Base-by-base conservation (phyloP, 2,888 invertebrate species). In the Emmelina monodactyla region DNA sequence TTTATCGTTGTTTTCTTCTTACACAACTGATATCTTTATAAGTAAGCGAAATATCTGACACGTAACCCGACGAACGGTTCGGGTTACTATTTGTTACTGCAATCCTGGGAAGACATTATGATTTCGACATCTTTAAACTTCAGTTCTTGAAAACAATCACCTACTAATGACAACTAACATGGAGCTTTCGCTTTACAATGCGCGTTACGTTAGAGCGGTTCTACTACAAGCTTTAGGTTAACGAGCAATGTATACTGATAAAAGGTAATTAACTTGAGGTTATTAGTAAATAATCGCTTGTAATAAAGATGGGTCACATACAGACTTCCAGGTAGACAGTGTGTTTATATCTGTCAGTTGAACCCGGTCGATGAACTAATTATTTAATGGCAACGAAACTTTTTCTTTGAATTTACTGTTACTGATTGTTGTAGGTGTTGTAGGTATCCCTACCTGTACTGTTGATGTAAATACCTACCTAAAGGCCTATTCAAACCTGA, bases 31-130 rank as follows among this genome's bases (percentile, higher is more conserved):
- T 39, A 39, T 46, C 44, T 43, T 45, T 25, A 25, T 25, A 25
- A 25, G 25, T 25, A 25, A 10, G 38, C 40, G 47, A 52, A 55
- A 53, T 55, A 48, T 46, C 43, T 47, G 48, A 44, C 40, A 53
- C 55, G 65, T 62, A 65, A 71, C 53, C 41, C 46, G 66, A 65
- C 55, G 49, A 54, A 46, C 53, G 66, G 56, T 58, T 68, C 65
- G 50, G 58, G 61, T 75, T 66, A 61, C 71, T 55, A 55, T n/a
- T n/a, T 44, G 53, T 45, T 25, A 34, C 46, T 44, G 50, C 52
- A 53, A 53, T 73, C 69, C 67, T 59, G 62, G 71, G 75, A 75
- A 76, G 58, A 61, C 66, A 68, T 71, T 67, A 69, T 44, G 37
- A 48, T 62, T 70, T 69, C 59, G 66, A 60, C 60, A 25, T 25